Base-by-base conservation (phyloP, 2,888 invertebrate genomes). In the Platypus cylindrus region DNA sequence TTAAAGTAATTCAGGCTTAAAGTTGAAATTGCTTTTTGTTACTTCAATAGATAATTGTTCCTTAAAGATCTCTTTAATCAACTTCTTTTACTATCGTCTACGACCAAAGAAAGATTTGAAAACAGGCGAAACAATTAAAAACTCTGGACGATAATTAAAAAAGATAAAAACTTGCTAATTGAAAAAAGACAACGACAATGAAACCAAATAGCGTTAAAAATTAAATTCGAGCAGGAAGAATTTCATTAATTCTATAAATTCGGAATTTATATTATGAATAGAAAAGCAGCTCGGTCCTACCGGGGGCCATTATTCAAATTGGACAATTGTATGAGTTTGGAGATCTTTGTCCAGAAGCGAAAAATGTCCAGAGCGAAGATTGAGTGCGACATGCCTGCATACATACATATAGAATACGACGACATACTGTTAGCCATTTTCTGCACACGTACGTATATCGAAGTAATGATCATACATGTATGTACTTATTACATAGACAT, bases 311-410 rank as follows among this genome's bases (percentile, higher is more conserved):
- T 40, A 40, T 40, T 40, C 40, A 40, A 37, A 40, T 40, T 37
- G 34, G 40, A 40, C 40, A 40, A 40, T n/a, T n/a, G n/a, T n/a
- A n/a, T 40, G 40, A 34, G 34, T 40, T 40, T 40, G 37, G 34
- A 40, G 37, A 40, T 40, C 40, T 40, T 40, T 40, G 40, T 37
- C 37, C 24, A 34, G 37, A 12, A 7, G 34, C 23, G 37, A 34
- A 40, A 37, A 37, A 40, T 30, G 40, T 23, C 36, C 32, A 32
- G 33, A 40, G n/a, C n/a, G n/a, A 41, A 37, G 40, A 37, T 34
- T 27, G 37, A 41, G 40, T 31, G 34, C 28, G n/a, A n/a, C n/a
- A n/a, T n/a, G n/a, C n/a, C n/a, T n/a, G n/a, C n/a, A n/a, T n/a
- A 20, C 5, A 20, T 7, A 20, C 5, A 20, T 9, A 9, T 20